These are phyloP conservation scores for Microdon myrmicae DNA, from an alignment of 2,888 invertebrate species.

Conservation along the genomic window DNA sequence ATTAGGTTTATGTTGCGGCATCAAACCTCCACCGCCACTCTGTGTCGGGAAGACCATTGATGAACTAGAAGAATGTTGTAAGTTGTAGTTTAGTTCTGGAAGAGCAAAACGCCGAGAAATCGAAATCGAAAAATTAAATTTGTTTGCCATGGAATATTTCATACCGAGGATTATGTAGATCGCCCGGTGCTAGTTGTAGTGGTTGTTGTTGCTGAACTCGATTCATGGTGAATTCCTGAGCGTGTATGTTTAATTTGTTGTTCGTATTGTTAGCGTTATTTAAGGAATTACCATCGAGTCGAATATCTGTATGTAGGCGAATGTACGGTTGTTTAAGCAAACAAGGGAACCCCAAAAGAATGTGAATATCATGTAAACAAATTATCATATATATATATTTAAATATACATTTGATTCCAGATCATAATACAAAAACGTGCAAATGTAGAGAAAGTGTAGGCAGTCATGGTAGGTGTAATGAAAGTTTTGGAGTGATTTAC, in stretches of 20 bases:
- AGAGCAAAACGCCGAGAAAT: constrained; percentile 55
- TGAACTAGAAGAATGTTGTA: constrained; percentile 68
- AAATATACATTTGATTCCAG: background rate
- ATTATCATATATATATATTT: constrained; percentile 9
- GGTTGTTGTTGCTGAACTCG: constrained; percentile 46
- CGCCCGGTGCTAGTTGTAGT: constrained; percentile 55
- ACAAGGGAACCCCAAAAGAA: constrained; percentile 14
- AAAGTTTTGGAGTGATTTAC: constrained; percentile 25
- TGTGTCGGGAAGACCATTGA: constrained; percentile 62
- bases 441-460: constrained; percentile 9
- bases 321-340: constrained; percentile 12
- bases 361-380: constrained; percentile 27
- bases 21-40: constrained; percentile 53
- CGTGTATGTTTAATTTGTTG: constrained; percentile 84
- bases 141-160: constrained; percentile 55
- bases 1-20: constrained; percentile 69
- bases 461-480: constrained; percentile 6
- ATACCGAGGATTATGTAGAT: constrained; percentile 61
- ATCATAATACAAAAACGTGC: constrained; percentile 1
- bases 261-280: constrained; percentile 57
- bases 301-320: constrained; percentile 68
- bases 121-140: constrained; percentile 53
- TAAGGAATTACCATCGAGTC: constrained; percentile 70
- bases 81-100: constrained; percentile 67
- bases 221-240: constrained; percentile 88